A percentile compares a stretch with the other conserved stretches of the same genome.
Conservation (phyloP, 2,888 invertebrate species). For the Hartigia nigra region DNA sequence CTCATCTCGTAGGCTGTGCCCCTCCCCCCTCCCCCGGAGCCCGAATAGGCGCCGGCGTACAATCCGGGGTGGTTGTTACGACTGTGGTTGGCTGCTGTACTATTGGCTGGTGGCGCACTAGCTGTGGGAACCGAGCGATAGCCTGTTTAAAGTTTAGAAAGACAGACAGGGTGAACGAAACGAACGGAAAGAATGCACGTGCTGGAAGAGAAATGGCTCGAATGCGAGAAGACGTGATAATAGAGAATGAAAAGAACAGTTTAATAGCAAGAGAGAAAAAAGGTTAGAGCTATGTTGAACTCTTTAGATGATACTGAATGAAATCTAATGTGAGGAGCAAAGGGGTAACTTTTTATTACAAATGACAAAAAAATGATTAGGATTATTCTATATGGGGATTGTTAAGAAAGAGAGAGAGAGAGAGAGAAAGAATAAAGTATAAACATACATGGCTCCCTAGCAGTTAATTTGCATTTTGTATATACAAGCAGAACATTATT, state of each 20-base stretch:
- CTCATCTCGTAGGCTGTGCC: slow-evolving; percentile 80
- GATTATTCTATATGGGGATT: not conserved
- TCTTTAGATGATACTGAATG: not conserved
- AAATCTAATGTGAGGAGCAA: not conserved
- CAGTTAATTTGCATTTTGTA: not conserved
- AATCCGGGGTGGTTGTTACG: slow-evolving; percentile 71
- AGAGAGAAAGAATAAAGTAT: not conserved
- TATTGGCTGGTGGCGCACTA: slow-evolving; percentile 67
- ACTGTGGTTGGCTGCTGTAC: slow-evolving; percentile 66
- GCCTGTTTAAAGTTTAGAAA: slow-evolving; percentile 60
- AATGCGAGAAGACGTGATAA: not conserved
- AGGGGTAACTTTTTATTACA: not conserved
- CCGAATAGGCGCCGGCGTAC: slow-evolving; percentile 80
- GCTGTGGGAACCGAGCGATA: slow-evolving; percentile 66
- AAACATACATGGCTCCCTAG: not conserved
- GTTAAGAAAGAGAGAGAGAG: not conserved
- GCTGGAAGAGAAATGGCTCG: not conserved
- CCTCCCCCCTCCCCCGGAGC: slow-evolving; percentile 58
- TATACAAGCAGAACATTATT: not conserved
- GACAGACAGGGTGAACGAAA: slow-evolving; percentile 11
- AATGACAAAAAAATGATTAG: not conserved
- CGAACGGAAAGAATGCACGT: not conserved
- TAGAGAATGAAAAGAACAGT: not conserved
- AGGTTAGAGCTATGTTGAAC: not conserved
- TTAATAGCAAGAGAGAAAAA: not conserved